Base-by-base conservation (phyloP, 2,888 invertebrate species). In the Sipunculus nudus region DNA sequence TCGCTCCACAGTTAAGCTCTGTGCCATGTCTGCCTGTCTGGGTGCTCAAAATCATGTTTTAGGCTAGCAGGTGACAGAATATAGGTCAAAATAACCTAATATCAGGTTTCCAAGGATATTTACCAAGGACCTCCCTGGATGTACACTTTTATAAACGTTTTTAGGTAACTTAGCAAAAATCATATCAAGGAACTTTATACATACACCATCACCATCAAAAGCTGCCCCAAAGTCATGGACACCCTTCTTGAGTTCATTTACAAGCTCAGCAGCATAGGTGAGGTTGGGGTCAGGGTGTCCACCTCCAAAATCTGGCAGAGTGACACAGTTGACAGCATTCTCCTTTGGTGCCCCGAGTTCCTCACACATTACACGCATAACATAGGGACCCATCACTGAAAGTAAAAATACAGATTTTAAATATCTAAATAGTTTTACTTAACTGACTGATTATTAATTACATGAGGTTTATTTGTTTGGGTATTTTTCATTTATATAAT, bases 281-380 rank as follows among this genome's bases (percentile, higher is more conserved):
- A 94, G 87, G 87, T 99, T 99, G 23, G 99, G 99, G 87, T 99
- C 99, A 0, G 99, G 99, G 85, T 88, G 95, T 48, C 61, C 91
- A 35, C 96, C 96, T 2, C 98, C 98, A 83, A 99, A 99, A 86
- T 99, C 97, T 68, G 92, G 91, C 58, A 96, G 85, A 0, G 96
- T 94, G 0, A 87, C 88, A 41, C 90, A 89, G 68, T 93, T 91
- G 0, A 93, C 89, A 4, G 92, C 89, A 76, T 89, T 90, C 40
- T 87, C 85, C 2, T 88, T 86, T 2, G 88, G 85, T 0, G 94
- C 91, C 0, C 93, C 92, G 43, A 99, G 86, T 79, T 94, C 93
- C 45, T 92, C 89, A 13, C 92, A 85, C 79, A 98, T 94, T 71
- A 99, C 94, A 56, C 90, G 88, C 71, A 89, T 88, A 0, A 95